phyloP scores from a whole-genome alignment of 2,888 invertebrate species.

The Cephus runcator region DNA sequence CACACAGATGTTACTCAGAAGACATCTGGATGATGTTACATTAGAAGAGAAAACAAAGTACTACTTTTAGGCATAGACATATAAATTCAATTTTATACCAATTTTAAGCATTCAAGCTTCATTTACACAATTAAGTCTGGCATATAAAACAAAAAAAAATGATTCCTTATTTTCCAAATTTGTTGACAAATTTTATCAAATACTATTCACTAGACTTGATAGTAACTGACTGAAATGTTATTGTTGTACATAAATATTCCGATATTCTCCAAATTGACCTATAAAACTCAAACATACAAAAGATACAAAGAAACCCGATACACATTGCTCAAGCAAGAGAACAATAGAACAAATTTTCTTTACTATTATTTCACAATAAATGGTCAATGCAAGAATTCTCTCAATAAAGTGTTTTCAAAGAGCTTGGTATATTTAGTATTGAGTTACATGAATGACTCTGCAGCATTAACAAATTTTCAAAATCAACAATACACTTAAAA shows the following conservation, averaged over 20 bases:
- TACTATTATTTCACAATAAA: not conserved
- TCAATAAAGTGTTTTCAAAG: not conserved
- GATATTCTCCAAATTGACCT: not conserved
- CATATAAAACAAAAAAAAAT: not conserved
- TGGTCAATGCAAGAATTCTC: not conserved
- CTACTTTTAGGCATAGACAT: not conserved
- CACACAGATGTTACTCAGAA: not conserved
- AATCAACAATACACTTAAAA: not conserved
- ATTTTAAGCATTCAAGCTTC: not conserved
- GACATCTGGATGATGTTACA: not conserved
- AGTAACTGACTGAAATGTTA: not conserved
- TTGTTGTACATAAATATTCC: not conserved
- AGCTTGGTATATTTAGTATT: not conserved
- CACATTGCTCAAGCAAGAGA: not conserved
- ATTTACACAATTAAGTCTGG: not conserved
- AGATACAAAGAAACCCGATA: not conserved
- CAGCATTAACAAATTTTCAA: not conserved
- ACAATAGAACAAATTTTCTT: not conserved
- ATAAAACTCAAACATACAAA: not conserved
- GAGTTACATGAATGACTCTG: not conserved
- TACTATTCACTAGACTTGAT: not conserved
- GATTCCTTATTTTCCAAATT: not conserved
- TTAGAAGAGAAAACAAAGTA: not conserved
- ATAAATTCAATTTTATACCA: not conserved
- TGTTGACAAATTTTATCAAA: not conserved